Base-by-base conservation (phyloP, 2,888 invertebrate genomes). In the Dusona sp. region DNA sequence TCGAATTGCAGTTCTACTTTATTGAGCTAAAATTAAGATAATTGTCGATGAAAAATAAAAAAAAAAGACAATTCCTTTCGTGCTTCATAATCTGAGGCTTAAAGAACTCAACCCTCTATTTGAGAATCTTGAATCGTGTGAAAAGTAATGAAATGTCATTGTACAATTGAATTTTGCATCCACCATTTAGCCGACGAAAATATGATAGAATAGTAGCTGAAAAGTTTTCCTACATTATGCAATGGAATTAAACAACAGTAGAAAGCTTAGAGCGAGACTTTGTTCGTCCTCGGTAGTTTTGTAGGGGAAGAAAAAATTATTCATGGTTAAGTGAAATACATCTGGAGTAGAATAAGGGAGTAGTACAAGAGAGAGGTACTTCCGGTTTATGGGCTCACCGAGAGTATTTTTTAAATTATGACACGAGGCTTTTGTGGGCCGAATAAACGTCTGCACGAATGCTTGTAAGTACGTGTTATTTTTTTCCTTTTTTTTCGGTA, bases 371-470 rank as follows among this genome's bases (percentile, higher is more conserved):
- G 61, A 77, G 70, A 73, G 64, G 72, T 48, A 80, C 80, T 80
- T 80, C 73, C 80, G 73, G 73, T 80, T 73, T 73, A 80, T 51
- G 80, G 51, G 80, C 73, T 38, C 73, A 73, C 65, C 25, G 68
- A 54, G 80, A 73, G 73, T 72, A 80, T 80, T 73, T 80, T 51
- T 51, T 9, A 77, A 82, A 45, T 82, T 82, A 82, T 77, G 82
- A 61, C 38, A 65, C 22, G 25, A 57, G 57, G 61, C 45, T 48
- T 70, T 29, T 57, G 36, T 54, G 57, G 61, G 65, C 54, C 67
- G 72, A 54, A 81, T 81, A 79, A 72, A 73, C 73, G 73, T 51
- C 51, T 72, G 61, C 51, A 48, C 11, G 68, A 42, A 68, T 48
- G 36, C 48, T n/a, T 48, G 4, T 48, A 64, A 36, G n/a, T 64